Base-by-base conservation (phyloP, 2,888 invertebrate genomes). In the Troides aeacus region DNA sequence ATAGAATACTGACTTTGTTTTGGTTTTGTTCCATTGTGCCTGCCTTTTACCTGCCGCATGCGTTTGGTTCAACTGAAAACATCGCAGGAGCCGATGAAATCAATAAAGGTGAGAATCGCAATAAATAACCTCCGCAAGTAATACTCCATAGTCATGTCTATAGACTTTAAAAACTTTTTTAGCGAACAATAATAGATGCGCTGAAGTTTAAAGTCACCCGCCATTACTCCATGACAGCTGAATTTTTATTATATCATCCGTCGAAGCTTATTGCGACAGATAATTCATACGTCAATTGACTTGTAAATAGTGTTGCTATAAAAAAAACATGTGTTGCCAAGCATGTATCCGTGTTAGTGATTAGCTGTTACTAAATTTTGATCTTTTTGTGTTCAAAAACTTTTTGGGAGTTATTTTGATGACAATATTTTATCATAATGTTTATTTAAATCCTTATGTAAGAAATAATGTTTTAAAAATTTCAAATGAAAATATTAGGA, bases 41-140 rank as follows among this genome's bases (percentile, higher is more conserved):
- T 70, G 64, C 69, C 64, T 64, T 69, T 69, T 69, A 82, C 81
- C 77, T 83, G 78, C 79, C 75, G 81, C 80, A 81, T 82, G 82
- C 75, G 71, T 75, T 81, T 79, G 71, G 59, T 69, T 77, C 77
- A 72, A 74, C 73, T 72, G 74, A 72, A 75, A 74, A 71, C 73
- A 74, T 74, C 72, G 72, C 69, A 92, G 92, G 92, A 92, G 84
- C 92, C 92, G 73, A 91, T 86, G 79, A 91, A 90, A 79, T 91
- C 87, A 1, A 92, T 92, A 46, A 92, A 89, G 90, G 92, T 92
- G 79, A 88, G 90, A 80, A 72, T 76, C 62, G 66, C 62, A 73
- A 72, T 42, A 30, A 56, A 66, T 66, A 68, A 63, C 66, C 24
- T 7, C 46, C 17, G 24, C 17, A 69, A 42, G 63, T 59, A 63